Base-by-base conservation (phyloP, 2,888 invertebrate genomes). In the Nycteola revayana region DNA sequence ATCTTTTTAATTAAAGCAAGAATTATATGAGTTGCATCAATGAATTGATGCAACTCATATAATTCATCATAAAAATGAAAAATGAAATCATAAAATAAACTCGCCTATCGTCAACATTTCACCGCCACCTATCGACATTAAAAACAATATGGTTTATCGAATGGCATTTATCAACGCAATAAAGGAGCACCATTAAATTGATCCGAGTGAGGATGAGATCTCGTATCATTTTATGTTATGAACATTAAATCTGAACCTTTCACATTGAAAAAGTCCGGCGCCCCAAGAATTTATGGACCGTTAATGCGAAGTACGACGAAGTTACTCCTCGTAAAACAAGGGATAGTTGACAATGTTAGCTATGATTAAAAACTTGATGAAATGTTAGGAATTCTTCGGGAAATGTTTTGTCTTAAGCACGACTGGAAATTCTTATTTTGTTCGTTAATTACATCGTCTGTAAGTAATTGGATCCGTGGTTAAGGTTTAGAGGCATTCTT, bases 141-240 rank as follows among this genome's bases (percentile, higher is more conserved):
- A 51, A 58, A 49, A 61, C 54, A 60, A 65, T 66, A 56, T 42
- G 42, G 25, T 49, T 52, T 52, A 61, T 64, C 58, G 59, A 63
- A 56, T 59, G 54, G 54, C 53, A 60, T 64, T 70, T 72, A 73
- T 61, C 63, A 60, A 43, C 42, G 47, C 42, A 53, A 57, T 72
- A 64, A 66, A 64, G 31, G 37, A 41, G 34, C 48, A 49, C 54
- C 64, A 66, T 66, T 67, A 66, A 57, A 58, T 30, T 32, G 45
- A 60, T 56, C 50, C 52, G 21, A 31, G 45, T 32, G 27, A 38
- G 43, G 45, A 60, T 49, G 49, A 52, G 53, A 46, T 38, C 43
- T 61, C 68, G 62, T 65, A 65, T 72, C 62, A 61, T 60, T 69
- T 69, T 69, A 70, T 65, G 59, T 42, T 35, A 27, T 9, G 22